Evolutionary conservation across 2,797 vertebrate species (phyloP).

Genomic region (Enteromius trimaculatus): DNA sequence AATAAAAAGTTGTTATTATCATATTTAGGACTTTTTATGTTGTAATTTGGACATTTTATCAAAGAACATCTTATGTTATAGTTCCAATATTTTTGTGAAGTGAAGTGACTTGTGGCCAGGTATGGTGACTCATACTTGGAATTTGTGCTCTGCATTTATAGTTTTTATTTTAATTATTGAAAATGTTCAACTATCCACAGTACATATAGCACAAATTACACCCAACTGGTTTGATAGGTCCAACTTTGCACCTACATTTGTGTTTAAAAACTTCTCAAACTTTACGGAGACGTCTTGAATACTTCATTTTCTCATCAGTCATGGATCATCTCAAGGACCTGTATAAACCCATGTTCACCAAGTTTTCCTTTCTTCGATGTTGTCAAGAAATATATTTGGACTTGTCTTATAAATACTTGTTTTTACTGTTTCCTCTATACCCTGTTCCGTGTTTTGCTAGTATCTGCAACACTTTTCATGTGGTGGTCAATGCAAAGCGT

Average conservation of each 20-base stretch:
- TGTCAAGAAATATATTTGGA: not conserved
- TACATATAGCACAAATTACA: not conserved
- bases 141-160: no score
- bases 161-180: not conserved
- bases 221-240: not conserved
- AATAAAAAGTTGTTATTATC: not conserved
- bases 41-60: not conserved
- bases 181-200: not conserved
- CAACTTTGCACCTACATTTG: not conserved
- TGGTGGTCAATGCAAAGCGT: not conserved
- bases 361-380: not conserved
- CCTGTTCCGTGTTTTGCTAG: not conserved
- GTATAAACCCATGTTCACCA: not conserved
- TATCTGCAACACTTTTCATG: not conserved
- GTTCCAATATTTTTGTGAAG: not conserved
- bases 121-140: no score
- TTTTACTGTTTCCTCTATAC: not conserved
- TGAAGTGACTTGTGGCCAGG: no score
- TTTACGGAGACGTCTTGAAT: not conserved
- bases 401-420: not conserved
- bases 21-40: not conserved
- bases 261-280: not conserved
- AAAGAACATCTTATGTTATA: not conserved
- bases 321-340: not conserved
- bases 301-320: not conserved